Percentiles rank a stretch among this genome's conserved stretches.
phyloP scores from a whole-genome alignment of 1,140 invertebrate species.

The Ceratina japonica region DNA sequence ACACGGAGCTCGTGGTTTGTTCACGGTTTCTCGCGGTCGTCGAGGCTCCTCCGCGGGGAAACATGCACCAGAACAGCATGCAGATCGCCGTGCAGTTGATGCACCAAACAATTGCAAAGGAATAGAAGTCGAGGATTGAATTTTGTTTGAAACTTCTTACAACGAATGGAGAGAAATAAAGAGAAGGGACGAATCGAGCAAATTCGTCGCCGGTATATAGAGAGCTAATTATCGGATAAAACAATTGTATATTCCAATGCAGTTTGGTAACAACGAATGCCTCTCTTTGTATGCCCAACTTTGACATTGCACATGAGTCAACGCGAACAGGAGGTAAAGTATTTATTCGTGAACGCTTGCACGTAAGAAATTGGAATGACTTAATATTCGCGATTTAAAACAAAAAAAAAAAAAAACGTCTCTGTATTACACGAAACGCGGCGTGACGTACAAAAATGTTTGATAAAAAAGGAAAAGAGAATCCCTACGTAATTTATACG shows the following conservation, averaged over 20 bases:
- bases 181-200: no score
- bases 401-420: background rate
- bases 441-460: slow-evolving; percentile 1
- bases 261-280: background rate
- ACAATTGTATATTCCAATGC: slow-evolving; percentile 7
- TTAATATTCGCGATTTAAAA: slow-evolving; percentile 15
- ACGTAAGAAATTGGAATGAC: slow-evolving; percentile 38
- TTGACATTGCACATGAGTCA: slow-evolving; percentile 19
- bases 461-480: background rate
- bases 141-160: no score
- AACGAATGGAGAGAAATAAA: no score
- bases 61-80: background rate
- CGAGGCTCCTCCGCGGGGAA: background rate
- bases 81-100: background rate
- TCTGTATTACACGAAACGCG: background rate
- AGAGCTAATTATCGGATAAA: background rate
- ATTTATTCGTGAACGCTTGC: slow-evolving; percentile 14
- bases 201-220: background rate
- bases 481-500: background rate
- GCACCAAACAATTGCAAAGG: slow-evolving; percentile 2
- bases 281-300: background rate
- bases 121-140: slow-evolving; percentile 9
- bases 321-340: slow-evolving; percentile 2
- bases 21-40: background rate
- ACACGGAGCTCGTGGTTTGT: background rate